Evolutionary conservation across 2,113 vertebrate genomes (phyloP).

Genomic region (Aleadryas rufinucha): DNA sequence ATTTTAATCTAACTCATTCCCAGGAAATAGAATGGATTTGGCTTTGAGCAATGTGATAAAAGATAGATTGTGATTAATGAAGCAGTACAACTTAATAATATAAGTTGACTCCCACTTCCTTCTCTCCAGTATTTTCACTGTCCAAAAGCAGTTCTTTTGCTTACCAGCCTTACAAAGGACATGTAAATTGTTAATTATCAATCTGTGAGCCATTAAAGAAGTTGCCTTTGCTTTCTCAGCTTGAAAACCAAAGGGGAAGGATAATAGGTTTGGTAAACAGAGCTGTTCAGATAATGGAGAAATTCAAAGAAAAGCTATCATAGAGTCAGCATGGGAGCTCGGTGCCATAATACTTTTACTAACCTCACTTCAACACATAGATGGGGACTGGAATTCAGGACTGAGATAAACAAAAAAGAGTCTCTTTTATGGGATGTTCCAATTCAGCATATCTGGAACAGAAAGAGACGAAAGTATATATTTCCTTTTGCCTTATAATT

Average conservation of each 20-base stretch:
- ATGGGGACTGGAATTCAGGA: not conserved
- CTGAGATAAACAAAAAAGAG: not conserved
- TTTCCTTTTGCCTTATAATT: not conserved
- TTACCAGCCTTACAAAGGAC: slow-evolving; percentile 72
- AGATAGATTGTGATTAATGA: slow-evolving; percentile 79
- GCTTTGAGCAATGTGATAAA: slow-evolving; percentile 75
- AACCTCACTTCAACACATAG: slow-evolving; percentile 45
- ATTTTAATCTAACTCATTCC: slow-evolving; percentile 74
- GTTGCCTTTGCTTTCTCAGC: slow-evolving; percentile 77
- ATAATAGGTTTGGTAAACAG: slow-evolving; percentile 82
- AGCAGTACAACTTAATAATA: slow-evolving; percentile 76
- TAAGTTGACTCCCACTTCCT: slow-evolving; percentile 74
- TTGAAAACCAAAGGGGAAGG: slow-evolving; percentile 75
- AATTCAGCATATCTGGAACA: not conserved
- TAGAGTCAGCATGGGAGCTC: slow-evolving; percentile 65
- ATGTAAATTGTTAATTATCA: slow-evolving; percentile 83
- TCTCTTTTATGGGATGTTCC: not conserved
- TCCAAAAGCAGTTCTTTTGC: slow-evolving; percentile 79
- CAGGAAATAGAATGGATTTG: slow-evolving; percentile 71
- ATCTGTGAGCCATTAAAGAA: slow-evolving; percentile 80
- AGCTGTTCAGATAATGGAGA: slow-evolving; percentile 74
- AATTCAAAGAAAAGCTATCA: slow-evolving; percentile 65
- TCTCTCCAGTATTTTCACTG: slow-evolving; percentile 73
- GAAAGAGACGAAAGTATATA: not conserved
- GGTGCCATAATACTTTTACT: slow-evolving; percentile 52